Base-by-base conservation (phyloP, 2,888 invertebrate genomes). In the Shargacucullia verbasci region DNA sequence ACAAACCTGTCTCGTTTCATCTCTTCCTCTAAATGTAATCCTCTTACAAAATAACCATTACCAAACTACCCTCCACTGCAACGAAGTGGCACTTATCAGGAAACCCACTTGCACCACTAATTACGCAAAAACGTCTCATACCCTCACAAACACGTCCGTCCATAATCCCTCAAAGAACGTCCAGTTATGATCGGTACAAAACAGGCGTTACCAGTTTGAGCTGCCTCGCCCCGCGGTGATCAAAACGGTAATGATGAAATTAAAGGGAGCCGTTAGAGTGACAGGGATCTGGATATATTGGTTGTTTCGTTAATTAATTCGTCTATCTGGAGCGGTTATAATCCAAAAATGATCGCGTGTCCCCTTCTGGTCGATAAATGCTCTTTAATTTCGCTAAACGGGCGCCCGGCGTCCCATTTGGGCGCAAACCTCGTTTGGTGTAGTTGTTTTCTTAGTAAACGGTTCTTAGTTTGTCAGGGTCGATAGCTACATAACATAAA, bases 91-190 rank as follows among this genome's bases (percentile, higher is more conserved):
- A 85, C 85, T 84, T 84, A 84, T 77, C 80, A 83, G 82, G 84
- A 83, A 83, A 78, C 77, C 76, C 84, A 78, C 79, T 79, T 80
- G 79, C 83, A 75, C 79, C 85, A 89, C 88, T 91, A 91, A 92
- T 92, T 92, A 91, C 89, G 87, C 88, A 92, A 92, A 90, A 92
- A 91, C 90, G 86, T 86, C 86, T 81, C 86, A 76, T 81, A 83
- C 86, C 89, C 83, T 78, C 82, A 81, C 82, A 85, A 85, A 88
- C 85, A 85, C 72, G 49, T 48, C 45, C 68, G 15, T 82, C 80
- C 83, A 83, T 90, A 90, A 93, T 90, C 92, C 88, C 85, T 90
- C 92, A 92, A 92, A 93, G 92, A 89, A 89, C 88, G 92, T 89
- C 91, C 91, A 90, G 89, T 86, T 84, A 82, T 80, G 79, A 78